Evolutionary conservation across 1,140 invertebrate genomes (phyloP).

Genomic region (Drosophila gunungcola): DNA sequence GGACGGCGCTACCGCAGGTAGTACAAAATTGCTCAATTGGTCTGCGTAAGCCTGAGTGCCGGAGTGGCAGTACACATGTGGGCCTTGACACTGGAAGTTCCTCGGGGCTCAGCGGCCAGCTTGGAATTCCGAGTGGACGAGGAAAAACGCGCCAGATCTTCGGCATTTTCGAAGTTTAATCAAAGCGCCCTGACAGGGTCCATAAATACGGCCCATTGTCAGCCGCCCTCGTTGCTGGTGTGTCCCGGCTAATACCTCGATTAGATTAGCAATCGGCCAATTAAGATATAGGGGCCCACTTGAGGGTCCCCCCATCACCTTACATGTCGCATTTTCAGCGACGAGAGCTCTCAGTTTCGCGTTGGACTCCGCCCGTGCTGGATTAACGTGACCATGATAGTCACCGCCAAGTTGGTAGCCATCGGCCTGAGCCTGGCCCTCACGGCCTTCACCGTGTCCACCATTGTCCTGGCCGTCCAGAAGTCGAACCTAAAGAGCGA

Average conservation of each 20-base stretch:
- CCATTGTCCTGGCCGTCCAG: constrained; percentile 84
- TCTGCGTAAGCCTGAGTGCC: not conserved
- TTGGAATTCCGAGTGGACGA: constrained; percentile 43
- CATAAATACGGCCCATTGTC: constrained; percentile 53
- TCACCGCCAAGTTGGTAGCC: constrained; percentile 73
- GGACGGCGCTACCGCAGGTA: constrained; percentile 52
- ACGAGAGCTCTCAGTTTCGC: constrained; percentile 44
- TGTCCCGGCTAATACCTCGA: constrained; percentile 23
- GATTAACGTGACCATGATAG: constrained; percentile 70
- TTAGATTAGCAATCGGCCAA: constrained; percentile 72
- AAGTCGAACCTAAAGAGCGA: constrained; percentile 60
- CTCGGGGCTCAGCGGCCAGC: constrained; percentile 33
- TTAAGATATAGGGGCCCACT: constrained; percentile 65
- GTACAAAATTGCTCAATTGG: constrained; percentile 67
- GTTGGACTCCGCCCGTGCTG: constrained; percentile 36
- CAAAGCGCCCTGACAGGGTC: constrained; percentile 46
- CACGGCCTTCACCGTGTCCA: constrained; percentile 85
- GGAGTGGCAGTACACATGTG: constrained; percentile 47
- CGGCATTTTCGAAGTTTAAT: constrained; percentile 64
- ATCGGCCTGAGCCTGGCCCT: constrained; percentile 70
- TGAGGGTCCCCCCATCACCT: constrained; percentile 7
- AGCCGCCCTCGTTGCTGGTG: constrained; percentile 9
- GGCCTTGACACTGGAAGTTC: constrained; percentile 70
- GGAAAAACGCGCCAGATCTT: constrained; percentile 73
- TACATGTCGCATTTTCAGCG: constrained; percentile 26